A percentile compares a stretch with the other conserved stretches of the same genome.
These are phyloP conservation scores for Ageneiosus marmoratus DNA, from an alignment of 2,113 vertebrate species.

Conservation along the genomic window DNA sequence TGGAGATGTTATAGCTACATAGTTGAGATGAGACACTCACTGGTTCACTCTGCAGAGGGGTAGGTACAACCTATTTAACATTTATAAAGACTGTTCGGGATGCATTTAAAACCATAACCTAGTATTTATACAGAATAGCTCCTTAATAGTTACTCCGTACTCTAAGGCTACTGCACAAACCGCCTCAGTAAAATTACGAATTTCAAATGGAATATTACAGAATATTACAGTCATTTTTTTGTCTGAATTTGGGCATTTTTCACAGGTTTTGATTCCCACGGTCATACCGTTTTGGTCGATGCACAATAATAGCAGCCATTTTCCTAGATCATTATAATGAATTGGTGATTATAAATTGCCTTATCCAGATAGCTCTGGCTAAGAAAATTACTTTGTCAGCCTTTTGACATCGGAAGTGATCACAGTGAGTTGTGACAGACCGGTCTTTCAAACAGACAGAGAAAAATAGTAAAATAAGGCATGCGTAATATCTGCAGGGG, in stretches of 20 bases:
- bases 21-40: conserved; percentile 6
- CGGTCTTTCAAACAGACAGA: not conserved
- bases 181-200: not conserved
- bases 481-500: not conserved
- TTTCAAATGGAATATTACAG: not conserved
- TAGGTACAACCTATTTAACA: conserved; percentile 22
- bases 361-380: conserved; percentile 33
- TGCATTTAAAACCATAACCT: not conserved
- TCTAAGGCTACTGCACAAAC: not conserved
- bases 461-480: not conserved
- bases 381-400: conserved; percentile 30
- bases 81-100: not conserved
- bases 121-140: not conserved
- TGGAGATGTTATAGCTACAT: conserved; percentile 25
- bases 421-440: not conserved
- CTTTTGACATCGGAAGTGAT: conserved; percentile 38
- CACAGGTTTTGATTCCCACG: conserved; percentile 29
- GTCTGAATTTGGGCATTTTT: conserved; percentile 14
- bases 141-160: not conserved
- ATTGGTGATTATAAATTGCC: conserved; percentile 32
- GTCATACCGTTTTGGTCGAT: conserved; percentile 40
- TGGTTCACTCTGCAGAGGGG: conserved; percentile 30
- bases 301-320: conserved; percentile 65
- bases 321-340: conserved; percentile 60
- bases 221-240: not conserved